These are phyloP conservation scores for Octodon degus DNA, from an alignment of 2,113 vertebrate species.

Conservation along the genomic window DNA sequence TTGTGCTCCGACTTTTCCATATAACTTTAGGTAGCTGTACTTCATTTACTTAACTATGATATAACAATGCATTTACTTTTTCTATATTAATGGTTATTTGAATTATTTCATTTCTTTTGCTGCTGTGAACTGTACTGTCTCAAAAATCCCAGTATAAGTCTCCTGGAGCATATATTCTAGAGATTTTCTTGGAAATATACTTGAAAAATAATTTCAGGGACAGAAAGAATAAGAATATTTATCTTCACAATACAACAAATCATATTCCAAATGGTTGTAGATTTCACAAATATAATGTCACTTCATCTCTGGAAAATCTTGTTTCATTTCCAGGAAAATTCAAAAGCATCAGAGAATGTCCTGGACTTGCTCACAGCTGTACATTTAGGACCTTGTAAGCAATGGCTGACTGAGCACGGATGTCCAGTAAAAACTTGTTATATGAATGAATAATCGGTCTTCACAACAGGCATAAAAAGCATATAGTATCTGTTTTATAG, in stretches of 20 bases:
- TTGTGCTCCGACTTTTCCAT: not conserved
- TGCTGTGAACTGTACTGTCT: not conserved
- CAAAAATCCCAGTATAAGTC: not conserved
- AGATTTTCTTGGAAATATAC: not conserved
- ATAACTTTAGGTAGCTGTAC: not conserved
- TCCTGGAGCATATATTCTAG: not conserved
- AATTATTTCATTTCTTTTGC: not conserved
- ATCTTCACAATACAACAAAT: not conserved
- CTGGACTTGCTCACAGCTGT: not conserved
- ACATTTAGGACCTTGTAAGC: not conserved
- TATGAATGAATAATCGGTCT: not conserved
- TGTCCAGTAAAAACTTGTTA: not conserved
- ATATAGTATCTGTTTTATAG: not conserved
- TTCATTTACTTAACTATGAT: not conserved
- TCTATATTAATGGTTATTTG: not conserved
- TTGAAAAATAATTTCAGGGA: not conserved
- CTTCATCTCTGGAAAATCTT: not conserved
- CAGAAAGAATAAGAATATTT: not conserved
- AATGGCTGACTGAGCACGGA: not conserved
- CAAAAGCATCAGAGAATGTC: not conserved
- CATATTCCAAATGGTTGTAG: not conserved
- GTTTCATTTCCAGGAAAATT: not conserved
- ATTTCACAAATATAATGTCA: not conserved
- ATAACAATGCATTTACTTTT: not conserved
- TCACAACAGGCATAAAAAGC: not conserved